Evolutionary conservation across 2,888 invertebrate species (phyloP).

Genomic region (Rhagonycha fulva): DNA sequence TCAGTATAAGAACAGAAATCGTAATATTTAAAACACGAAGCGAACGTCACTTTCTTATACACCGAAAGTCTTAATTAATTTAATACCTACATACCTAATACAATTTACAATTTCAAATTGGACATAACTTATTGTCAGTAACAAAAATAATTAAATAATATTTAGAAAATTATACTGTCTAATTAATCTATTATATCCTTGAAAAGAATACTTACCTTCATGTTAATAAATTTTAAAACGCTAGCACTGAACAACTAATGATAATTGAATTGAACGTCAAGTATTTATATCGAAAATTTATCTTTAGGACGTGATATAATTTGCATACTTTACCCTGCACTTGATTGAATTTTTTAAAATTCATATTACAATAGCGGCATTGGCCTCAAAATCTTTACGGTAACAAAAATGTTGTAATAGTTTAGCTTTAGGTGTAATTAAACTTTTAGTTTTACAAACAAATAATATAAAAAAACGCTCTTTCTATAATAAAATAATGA

Average conservation of each 20-base stretch:
- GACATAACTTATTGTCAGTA: too few relatives aligned
- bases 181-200: too few relatives aligned
- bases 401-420: not conserved
- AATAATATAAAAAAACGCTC: not conserved
- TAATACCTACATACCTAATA: not conserved
- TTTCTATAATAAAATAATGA: not conserved
- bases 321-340: conserved; percentile 31
- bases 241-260: conserved; percentile 29
- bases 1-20: too few relatives aligned
- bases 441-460: not conserved
- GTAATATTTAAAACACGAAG: too few relatives aligned
- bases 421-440: not conserved
- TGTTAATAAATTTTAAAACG: conserved; percentile 12
- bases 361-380: conserved; percentile 30
- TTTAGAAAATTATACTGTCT: too few relatives aligned
- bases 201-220: conserved; percentile 26
- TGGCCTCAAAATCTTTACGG: conserved; percentile 29
- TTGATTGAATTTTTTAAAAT: conserved; percentile 24
- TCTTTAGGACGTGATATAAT: conserved; percentile 25
- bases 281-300: conserved; percentile 27
- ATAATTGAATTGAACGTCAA: conserved; percentile 22
- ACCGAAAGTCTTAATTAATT: too few relatives aligned
- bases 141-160: not conserved
- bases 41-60: too few relatives aligned
- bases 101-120: not conserved